Percentiles rank a stretch among this genome's conserved stretches.
These are phyloP conservation scores for Cygnus olor DNA, from an alignment of 2,797 vertebrate species.

Conservation along the genomic window DNA sequence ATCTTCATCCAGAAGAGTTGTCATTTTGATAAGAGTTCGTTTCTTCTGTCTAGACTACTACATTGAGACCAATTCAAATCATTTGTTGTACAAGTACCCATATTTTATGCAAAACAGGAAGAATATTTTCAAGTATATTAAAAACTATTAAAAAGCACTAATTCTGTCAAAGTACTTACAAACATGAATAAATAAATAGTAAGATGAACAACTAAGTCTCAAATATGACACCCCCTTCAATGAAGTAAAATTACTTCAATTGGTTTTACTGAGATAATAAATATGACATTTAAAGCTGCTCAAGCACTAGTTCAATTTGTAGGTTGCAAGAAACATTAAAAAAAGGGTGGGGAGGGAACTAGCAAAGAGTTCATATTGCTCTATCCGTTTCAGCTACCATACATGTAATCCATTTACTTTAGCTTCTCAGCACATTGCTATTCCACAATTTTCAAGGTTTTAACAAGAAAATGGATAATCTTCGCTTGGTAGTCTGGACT, in stretches of 20 bases:
- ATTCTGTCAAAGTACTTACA: conserved; percentile 70
- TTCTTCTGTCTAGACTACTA: conserved; percentile 61
- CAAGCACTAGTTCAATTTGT: conserved; percentile 68
- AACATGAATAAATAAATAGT: conserved; percentile 79
- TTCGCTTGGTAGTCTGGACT: conserved; percentile 55
- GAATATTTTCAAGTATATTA: conserved; percentile 65
- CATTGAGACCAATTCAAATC: conserved; percentile 50
- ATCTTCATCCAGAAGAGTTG: conserved; percentile 52
- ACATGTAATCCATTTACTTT: conserved; percentile 66
- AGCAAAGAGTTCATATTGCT: conserved; percentile 74
- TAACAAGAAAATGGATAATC: conserved; percentile 60
- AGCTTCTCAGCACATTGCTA: conserved; percentile 54
- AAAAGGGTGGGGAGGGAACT: conserved; percentile 35
- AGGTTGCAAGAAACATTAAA: conserved; percentile 64
- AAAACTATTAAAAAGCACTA: conserved; percentile 64
- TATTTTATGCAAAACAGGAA: conserved; percentile 71
- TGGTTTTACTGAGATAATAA: conserved; percentile 66
- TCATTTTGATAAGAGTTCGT: conserved; percentile 53
- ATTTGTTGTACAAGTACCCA: conserved; percentile 67
- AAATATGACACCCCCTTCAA: conserved; percentile 68
- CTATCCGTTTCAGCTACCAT: conserved; percentile 66
- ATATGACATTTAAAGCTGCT: conserved; percentile 74
- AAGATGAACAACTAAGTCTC: conserved; percentile 64
- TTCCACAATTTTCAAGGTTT: conserved; percentile 47
- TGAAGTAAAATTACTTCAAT: conserved; percentile 66